A percentile compares a stretch with the other conserved stretches of the same genome.
phyloP scores from a whole-genome alignment of 35 echinoderm and acorn worm species.

The Chiridota heheva region DNA sequence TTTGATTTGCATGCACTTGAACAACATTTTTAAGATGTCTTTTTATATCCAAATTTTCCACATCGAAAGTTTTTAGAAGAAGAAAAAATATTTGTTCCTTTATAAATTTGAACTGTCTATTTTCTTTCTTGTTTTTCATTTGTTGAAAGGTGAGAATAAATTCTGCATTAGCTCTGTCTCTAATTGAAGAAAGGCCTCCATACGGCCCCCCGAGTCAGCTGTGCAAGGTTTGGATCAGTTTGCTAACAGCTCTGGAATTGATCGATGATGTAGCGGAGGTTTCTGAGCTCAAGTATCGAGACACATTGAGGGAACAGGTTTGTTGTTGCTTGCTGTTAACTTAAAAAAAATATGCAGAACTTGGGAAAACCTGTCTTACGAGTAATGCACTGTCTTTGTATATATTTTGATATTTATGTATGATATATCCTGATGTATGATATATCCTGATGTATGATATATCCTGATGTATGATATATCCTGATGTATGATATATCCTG shows the following conservation, averaged over 20 bases:
- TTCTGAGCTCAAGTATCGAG: constrained; percentile 95
- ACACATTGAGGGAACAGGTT: constrained; percentile 88
- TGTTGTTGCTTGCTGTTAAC: neutral
- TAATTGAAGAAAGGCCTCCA: constrained; percentile 45
- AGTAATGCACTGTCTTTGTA: neutral
- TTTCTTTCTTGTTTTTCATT: neutral
- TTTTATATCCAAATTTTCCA: no score
- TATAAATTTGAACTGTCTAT: no score
- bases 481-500: no score
- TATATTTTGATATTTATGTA: no score
- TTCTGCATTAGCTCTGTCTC: constrained; percentile 73
- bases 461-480: no score
- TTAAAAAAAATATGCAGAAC: neutral
- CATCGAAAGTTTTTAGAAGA: no score
- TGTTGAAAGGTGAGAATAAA: constrained; percentile 84
- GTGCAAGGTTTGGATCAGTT: constrained; percentile 62
- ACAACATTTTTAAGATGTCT: no score
- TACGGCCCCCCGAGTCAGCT: constrained; percentile 69
- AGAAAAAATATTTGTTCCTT: no score
- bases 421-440: no score
- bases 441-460: no score
- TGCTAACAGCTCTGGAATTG: constrained; percentile 71
- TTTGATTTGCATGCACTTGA: no score
- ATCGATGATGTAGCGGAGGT: constrained; percentile 83
- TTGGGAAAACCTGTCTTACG: neutral